These are phyloP conservation scores for Illadopsis cleaveri DNA, from an alignment of 2,113 vertebrate genomes.

Conservation along the genomic window DNA sequence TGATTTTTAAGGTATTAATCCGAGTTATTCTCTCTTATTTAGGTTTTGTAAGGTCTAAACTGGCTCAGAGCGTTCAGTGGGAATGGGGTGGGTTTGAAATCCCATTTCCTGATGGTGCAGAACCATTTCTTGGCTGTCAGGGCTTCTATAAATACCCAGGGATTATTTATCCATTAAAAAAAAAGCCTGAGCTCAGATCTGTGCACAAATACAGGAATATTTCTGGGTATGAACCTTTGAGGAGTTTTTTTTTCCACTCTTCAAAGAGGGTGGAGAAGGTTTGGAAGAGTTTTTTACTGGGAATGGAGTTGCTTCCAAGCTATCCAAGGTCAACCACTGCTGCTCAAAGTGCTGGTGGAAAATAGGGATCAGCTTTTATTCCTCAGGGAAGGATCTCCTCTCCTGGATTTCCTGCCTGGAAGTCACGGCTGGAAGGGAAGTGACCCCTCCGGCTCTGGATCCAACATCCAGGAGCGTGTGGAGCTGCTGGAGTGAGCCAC, in stretches of 20 bases:
- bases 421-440: rapidly evolving
- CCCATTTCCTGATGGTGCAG: not conserved
- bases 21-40: not conserved
- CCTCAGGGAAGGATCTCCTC: not conserved
- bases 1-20: not conserved
- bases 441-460: not conserved
- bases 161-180: not conserved
- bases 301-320: not conserved
- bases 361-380: not conserved
- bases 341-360: not conserved
- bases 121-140: not conserved
- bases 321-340: not conserved
- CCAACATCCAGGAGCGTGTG: not conserved
- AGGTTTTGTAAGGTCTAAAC: not conserved
- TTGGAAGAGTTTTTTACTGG: not conserved
- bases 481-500: not conserved
- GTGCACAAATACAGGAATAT: not conserved
- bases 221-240: rapidly evolving
- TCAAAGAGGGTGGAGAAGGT: not conserved
- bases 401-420: not conserved
- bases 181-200: not conserved
- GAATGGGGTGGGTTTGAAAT: not conserved
- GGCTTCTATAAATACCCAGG: not conserved
- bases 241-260: not conserved
- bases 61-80: not conserved